Base-by-base conservation (phyloP, 1,140 invertebrate genomes). In the Subanguina moxae region DNA sequence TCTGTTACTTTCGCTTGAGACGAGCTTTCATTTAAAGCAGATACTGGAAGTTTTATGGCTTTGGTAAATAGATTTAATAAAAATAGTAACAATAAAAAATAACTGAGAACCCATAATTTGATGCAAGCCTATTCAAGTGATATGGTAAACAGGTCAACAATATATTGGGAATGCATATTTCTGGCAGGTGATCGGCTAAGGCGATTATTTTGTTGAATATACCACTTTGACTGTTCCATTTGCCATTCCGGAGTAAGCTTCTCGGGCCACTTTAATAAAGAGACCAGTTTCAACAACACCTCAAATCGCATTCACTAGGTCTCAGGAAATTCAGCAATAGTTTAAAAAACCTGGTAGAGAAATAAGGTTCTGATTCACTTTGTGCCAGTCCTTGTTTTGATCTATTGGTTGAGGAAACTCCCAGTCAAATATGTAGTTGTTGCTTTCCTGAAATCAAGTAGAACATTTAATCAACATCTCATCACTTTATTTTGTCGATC, bases 351-450 rank as follows among this genome's bases (percentile, higher is more conserved):
- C 38, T 61, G 28, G 58, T 19, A 61, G 8, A 28, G 58, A 61
- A 21, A 32, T 61, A 8, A 43, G 28, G 38, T 19, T 32, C 28
- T 61, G 28, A 13, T 61, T 5, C 28, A 61, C 58, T 61, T 86
- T 77, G 3, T 86, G 82, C 92, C 93, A 97, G 80, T 92, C 85
- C 19, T 48, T 45, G 17, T 67, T 45, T 27, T 66, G 62, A 1
- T 87, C 83, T 45, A 86, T 84, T 68, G 88, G 83, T 62, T 87
- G 84, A 23, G 88, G 87, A 84, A 96, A 93, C 70, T 88, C 85
- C 92, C 94, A 97, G 83, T 98, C 94, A 5, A 98, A 78, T 66
- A 97, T 89, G 82, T 97, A 95, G 85, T 97, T 97, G 15, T 93
- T 92, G 87, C 96, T 97, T 83, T 98, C 95, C 48, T 52, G n/a